Evolutionary conservation across 2,797 vertebrate genomes (phyloP), one percentile per base, ranked within the genome.

Genomic region (Fratercula arctica): DNA sequence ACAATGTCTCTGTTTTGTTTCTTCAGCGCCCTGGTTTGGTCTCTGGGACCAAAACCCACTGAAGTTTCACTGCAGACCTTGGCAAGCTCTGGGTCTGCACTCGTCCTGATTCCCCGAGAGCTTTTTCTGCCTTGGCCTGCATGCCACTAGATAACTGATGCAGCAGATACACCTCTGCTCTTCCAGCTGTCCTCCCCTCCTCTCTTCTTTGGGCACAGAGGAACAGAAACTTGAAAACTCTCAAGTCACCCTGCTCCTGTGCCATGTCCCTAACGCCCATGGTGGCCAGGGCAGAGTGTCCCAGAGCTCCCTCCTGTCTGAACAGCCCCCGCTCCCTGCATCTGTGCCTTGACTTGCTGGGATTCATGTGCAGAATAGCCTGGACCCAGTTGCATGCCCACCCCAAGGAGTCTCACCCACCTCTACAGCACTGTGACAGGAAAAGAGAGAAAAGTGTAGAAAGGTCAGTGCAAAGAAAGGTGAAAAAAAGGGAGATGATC

Each of bases 271-370:
- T 33, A 60, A 53, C 12, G 53, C 64, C 66, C 1, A 0, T 3
- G 60, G 87, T 51, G 87, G 46, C 21, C 43, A 43, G 57, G 39
- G 23, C 25, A 77, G 60, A 48, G 37, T 87, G 5, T 88, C 82
- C 61, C 76, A 77, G 69, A 20, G 57, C 60, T 77, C 35, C 7
- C 60, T 23, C 17, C 45, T 2, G 0, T 59, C 76, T 9, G 67
- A 89, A 24, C 17, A 25, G 25, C 31, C 68, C 56, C 53, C 0
- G 1, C 59, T 85, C 82, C 93, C 77, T 43, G 48, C 57, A 35
- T 67, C 87, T 48, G 90, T 87, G 91, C 93, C 93, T 96, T 95
- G 81, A 45, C 35, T 79, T 25, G 24, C 83, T 77, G 94, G 89
- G 94, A 60, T 56, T 8, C 19, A 2, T 0, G 0, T 26, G 76